These are phyloP conservation scores for Bicyclus anynana DNA, from an alignment of 1,140 invertebrate genomes.

Conservation along the genomic window DNA sequence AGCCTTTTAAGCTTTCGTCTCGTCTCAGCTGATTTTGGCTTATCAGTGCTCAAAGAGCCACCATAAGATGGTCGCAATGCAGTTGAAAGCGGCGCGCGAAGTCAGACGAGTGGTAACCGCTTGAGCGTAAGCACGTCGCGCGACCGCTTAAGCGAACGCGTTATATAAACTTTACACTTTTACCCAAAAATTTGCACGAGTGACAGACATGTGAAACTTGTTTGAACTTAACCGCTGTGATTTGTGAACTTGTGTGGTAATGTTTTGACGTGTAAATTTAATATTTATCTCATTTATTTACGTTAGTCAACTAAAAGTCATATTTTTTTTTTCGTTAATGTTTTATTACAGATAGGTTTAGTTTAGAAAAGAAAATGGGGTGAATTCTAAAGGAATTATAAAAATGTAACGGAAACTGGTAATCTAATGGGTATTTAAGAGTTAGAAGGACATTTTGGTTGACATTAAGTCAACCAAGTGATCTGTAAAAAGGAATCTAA, in stretches of 20 bases:
- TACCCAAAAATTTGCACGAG: background rate
- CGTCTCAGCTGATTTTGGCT: background rate
- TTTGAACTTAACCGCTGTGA: background rate
- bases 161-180: slow-evolving; percentile 16
- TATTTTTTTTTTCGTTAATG: background rate
- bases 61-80: slow-evolving; percentile 51
- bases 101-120: slow-evolving; percentile 50
- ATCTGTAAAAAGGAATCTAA: too few relatives aligned
- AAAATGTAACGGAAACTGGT: too few relatives aligned
- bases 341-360: too few relatives aligned
- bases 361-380: too few relatives aligned
- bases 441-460: too few relatives aligned
- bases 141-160: slow-evolving; percentile 40
- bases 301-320: too few relatives aligned
- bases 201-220: slow-evolving; percentile 1
- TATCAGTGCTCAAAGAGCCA: slow-evolving; percentile 8
- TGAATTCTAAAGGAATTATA: too few relatives aligned
- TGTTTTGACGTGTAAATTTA: background rate
- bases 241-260: slow-evolving; percentile 1
- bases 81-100: slow-evolving; percentile 39
- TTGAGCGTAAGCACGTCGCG: slow-evolving; percentile 46
- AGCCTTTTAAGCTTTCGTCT: background rate
- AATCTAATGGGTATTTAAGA: too few relatives aligned
- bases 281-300: background rate
- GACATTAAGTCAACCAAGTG: too few relatives aligned